Evolutionary conservation across 2,888 invertebrate species (phyloP), one percentile per base, ranked within the genome.

Genomic region (Pogonocherus hispidulus): DNA sequence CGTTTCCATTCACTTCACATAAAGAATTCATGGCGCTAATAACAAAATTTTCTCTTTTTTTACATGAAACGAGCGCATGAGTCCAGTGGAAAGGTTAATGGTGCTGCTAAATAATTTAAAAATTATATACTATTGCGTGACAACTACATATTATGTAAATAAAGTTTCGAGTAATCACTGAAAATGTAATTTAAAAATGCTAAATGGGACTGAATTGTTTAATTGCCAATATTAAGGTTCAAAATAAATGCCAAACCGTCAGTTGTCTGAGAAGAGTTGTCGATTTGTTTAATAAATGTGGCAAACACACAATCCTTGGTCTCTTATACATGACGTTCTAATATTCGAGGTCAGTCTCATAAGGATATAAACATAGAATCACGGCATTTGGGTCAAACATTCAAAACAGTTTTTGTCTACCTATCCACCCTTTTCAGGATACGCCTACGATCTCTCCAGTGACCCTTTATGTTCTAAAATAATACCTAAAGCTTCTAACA

Each of bases 181-280:
- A 41, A 41, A 41, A 41, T 41, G 16, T 41, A 16, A 41, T 41
- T 41, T n/a, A 14, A 41, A 41, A 41, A 41, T 41, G 41, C n/a
- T n/a, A n/a, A 14, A n/a, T 27, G 27, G n/a, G 14, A 14, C 37
- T 11, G n/a, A 3, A 11, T n/a, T n/a, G 14, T 14, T 41, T n/a
- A 1, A 11, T 32, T 6, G 32, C 32, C 23, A 11, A 11, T 32
- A 11, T 32, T 32, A n/a, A n/a, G n/a, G n/a, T 32, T 32, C 11
- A 8, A 32, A 32, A 32, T 6, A 6, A 32, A 6, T 32, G 32
- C 11, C 32, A 32, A n/a, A n/a, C n/a, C n/a, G n/a, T n/a, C n/a
- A n/a, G n/a, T n/a, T n/a, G n/a, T 27, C 8, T 27, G 4, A 27
- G 27, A 27, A 6, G 27, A 27, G 27, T 8, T 1, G 8, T 27